Conservation (phyloP, 2,888 invertebrate species). For the Metacarcinus magister region DNA sequence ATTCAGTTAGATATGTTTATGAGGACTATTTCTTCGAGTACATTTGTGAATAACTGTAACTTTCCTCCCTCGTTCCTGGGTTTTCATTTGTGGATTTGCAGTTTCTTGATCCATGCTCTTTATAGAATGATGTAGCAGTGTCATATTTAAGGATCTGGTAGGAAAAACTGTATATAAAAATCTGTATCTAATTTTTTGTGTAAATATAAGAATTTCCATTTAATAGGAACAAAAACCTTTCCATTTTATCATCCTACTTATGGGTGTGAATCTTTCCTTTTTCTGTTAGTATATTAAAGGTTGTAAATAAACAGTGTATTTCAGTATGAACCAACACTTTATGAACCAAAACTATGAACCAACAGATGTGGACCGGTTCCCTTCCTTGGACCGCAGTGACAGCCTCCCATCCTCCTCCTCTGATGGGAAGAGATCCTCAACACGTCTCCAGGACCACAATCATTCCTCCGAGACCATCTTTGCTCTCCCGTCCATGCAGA, state of each 20-base stretch:
- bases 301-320: conserved; percentile 83
- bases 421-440: conserved; percentile 83
- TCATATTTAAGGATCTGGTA: too few species aligned
- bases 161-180: too few species aligned
- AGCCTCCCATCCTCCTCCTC: conserved; percentile 80
- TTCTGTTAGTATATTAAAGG: neutral
- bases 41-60: neutral
- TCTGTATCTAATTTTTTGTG: too few species aligned
- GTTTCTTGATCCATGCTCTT: too few species aligned
- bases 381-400: conserved; percentile 89
- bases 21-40: neutral
- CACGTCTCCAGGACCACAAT: conserved; percentile 90
- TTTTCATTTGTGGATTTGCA: too few species aligned
- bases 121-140: too few species aligned
- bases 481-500: conserved; percentile 95
- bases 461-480: conserved; percentile 98
- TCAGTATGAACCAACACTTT: neutral
- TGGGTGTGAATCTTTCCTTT: neutral
- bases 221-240: neutral
- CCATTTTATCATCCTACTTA: neutral
- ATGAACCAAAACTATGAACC: neutral
- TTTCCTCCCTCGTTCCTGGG: neutral
- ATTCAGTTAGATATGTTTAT: too few species aligned
- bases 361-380: conserved; percentile 91
- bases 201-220: neutral